These are phyloP conservation scores for Linnaemya vulpina DNA, from an alignment of 2,888 invertebrate genomes.

Conservation along the genomic window DNA sequence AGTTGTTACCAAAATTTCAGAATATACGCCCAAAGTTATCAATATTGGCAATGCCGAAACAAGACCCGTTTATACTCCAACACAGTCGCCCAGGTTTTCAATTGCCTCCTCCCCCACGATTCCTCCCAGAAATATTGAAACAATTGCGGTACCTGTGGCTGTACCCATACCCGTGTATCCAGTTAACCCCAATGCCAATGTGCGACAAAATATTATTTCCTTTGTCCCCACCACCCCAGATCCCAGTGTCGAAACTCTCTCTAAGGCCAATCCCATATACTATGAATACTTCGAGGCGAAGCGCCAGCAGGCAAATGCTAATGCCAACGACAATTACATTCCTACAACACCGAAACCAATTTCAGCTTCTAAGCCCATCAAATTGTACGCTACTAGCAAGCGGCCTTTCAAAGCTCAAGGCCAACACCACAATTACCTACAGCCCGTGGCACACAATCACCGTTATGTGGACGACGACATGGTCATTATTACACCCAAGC, in stretches of 20 bases:
- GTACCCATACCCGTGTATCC: slow-evolving; percentile 79
- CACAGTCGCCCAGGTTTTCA: slow-evolving; percentile 74
- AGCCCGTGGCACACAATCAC: slow-evolving; percentile 73
- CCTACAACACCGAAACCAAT: slow-evolving; percentile 74
- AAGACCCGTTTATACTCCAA: slow-evolving; percentile 83
- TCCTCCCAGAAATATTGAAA: slow-evolving; percentile 74
- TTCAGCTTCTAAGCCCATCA: slow-evolving; percentile 73
- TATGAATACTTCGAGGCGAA: slow-evolving; percentile 83
- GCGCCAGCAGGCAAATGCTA: slow-evolving; percentile 77
- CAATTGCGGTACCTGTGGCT: slow-evolving; percentile 79
- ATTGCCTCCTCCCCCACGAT: slow-evolving; percentile 84
- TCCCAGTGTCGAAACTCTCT: slow-evolving; percentile 75
- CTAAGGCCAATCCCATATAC: slow-evolving; percentile 82
- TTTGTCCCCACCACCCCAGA: slow-evolving; percentile 79
- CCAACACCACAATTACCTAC: slow-evolving; percentile 72
- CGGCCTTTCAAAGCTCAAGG: slow-evolving; percentile 75
- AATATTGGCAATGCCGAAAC: slow-evolving; percentile 85
- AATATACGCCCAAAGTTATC: slow-evolving; percentile 77
- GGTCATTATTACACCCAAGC: slow-evolving; percentile 84
- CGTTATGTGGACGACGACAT: slow-evolving; percentile 77
- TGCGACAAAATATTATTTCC: slow-evolving; percentile 75
- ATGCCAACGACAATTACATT: slow-evolving; percentile 77
- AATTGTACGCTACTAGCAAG: slow-evolving; percentile 75
- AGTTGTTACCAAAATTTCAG: slow-evolving; percentile 77
- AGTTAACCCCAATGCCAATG: slow-evolving; percentile 74